Evolutionary conservation across 1,140 invertebrate genomes (phyloP).

Genomic region (Varroa destructor): DNA sequence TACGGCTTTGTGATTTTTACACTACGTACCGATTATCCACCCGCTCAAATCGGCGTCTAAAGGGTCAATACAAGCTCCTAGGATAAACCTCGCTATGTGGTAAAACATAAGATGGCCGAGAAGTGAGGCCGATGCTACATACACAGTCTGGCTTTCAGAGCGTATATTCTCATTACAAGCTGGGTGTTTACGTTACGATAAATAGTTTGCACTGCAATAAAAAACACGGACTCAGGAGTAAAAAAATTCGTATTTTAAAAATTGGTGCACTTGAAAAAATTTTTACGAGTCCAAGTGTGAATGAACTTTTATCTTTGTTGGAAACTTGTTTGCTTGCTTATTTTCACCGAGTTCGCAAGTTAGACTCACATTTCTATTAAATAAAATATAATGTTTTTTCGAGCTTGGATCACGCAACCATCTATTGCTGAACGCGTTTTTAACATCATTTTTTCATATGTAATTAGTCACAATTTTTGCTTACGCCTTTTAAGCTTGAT

Average conservation of each 20-base stretch:
- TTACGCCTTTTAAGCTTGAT: no score
- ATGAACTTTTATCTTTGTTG: no score
- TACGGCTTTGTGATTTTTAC: conserved; percentile 6
- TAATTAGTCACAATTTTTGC: no score
- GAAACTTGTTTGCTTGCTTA: no score
- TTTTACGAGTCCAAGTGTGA: no score
- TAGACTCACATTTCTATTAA: no score
- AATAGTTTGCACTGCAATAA: background rate
- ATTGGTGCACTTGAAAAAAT: background rate
- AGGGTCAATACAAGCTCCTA: conserved; percentile 12
- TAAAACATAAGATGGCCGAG: background rate
- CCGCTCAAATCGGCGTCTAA: conserved; percentile 29
- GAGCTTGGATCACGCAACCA: no score
- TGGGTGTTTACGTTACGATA: background rate
- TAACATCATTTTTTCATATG: no score
- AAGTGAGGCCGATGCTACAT: background rate
- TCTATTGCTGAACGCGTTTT: no score
- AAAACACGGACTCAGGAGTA: background rate
- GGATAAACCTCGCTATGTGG: conserved; percentile 14
- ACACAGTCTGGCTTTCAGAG: background rate
- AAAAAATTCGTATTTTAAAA: background rate
- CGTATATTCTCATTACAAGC: background rate
- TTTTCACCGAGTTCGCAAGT: no score
- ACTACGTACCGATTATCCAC: conserved; percentile 32
- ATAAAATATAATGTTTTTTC: no score